Evolutionary conservation across 2,113 vertebrate species (phyloP).

Genomic region (Cheirogaleus medius): DNA sequence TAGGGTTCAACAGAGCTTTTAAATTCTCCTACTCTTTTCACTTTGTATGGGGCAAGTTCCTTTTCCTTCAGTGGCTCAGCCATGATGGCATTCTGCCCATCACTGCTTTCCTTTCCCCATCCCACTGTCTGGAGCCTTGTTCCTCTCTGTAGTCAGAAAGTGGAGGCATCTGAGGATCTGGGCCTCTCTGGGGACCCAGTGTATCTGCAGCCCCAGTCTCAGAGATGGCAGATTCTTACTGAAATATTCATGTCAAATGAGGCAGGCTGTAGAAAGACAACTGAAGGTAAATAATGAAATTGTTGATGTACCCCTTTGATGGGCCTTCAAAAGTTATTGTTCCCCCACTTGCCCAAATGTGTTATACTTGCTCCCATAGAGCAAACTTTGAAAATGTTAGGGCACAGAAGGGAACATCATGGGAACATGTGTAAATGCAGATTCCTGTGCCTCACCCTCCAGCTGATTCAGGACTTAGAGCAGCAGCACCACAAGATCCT

Average conservation of each 20-base stretch:
- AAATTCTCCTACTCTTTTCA: neutral
- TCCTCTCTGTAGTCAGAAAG: neutral
- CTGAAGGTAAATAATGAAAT: neutral
- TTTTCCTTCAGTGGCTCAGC: neutral
- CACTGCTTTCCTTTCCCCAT: neutral
- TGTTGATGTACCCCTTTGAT: too few species aligned
- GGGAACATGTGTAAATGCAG: neutral
- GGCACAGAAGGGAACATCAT: neutral
- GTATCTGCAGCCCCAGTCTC: neutral
- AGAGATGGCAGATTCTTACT: neutral
- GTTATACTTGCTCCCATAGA: neutral
- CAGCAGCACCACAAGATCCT: neutral
- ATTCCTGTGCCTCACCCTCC: neutral
- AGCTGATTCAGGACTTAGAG: neutral
- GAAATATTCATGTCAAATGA: fast-evolving
- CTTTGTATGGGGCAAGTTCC: neutral
- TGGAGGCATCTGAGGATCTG: neutral
- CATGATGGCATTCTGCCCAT: too few species aligned
- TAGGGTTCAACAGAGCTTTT: neutral
- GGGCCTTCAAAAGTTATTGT: neutral
- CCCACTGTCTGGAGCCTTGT: neutral
- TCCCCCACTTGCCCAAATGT: neutral
- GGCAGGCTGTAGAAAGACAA: neutral
- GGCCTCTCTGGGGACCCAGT: neutral
- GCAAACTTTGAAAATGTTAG: neutral